Base-by-base conservation (phyloP, 1,140 invertebrate genomes). In the Sycophaga agraensis region DNA sequence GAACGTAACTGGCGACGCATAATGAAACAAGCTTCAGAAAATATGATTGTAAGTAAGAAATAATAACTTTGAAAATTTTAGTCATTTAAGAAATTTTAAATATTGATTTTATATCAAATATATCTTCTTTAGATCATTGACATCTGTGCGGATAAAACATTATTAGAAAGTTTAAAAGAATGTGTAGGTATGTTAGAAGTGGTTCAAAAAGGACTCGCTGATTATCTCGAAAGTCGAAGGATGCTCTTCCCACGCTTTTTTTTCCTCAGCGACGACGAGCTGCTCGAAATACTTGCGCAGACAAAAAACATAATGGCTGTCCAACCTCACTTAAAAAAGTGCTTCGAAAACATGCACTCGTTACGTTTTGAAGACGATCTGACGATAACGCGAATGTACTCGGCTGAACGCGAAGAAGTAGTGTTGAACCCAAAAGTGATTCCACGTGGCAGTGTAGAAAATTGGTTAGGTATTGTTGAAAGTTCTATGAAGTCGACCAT, bases 201-300 rank as follows among this genome's bases (percentile, higher is more conserved):
- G 12, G 88, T 91, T 2, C 83, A 90, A 64, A 89, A 89, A 66
- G 89, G 89, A 1, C 81, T 92, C 2, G 83, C 85, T 22, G 87
- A 91, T 64, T 91, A 91, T 75, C 81, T 91, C 73, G 89, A 91
- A 69, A 84, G 86, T 12, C 91, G 91, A 74, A 73, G 89, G 21
- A 82, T 84, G 24, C 71, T 84, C 9, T 91, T 92, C 76, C 90
- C 90, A 28, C 74, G 88, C 42, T 87, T 92, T 72, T 92, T 87
- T 78, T 91, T 92, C 76, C 84, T 91, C 63, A 89, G 88, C 65
- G 89, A 92, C 69, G 88, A 91, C 66, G 90, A 91, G 66, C 79
- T 92, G 7, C 74, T 92, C 28, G 88, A 91, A 72, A 91, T 92
- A 58, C 78, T 92, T 4, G 87, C 88, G 0, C 88, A 91, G 72